phyloP scores from a whole-genome alignment of 2,113 vertebrate genomes.

The Coracopsis vasa region DNA sequence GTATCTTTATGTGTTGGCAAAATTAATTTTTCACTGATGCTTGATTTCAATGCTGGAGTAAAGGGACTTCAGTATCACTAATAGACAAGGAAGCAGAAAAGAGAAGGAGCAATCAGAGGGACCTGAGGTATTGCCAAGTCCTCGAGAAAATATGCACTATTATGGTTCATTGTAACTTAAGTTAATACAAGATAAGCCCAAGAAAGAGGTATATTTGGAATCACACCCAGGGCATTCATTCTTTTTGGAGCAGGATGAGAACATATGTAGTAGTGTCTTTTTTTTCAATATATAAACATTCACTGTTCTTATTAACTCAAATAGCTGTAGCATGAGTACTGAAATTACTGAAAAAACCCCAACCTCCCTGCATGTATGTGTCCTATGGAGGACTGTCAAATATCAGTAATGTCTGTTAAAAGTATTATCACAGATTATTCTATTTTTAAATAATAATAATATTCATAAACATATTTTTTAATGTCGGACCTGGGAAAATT shows the following conservation, averaged over 20 bases:
- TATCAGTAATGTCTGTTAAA: background rate
- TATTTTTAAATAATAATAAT: background rate
- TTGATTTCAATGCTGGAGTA: background rate
- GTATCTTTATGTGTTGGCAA: background rate
- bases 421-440: background rate
- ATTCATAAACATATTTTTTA: background rate
- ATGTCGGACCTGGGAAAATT: background rate
- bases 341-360: background rate
- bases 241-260: slow-evolving; percentile 1
- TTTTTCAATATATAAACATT: background rate
- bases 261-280: background rate
- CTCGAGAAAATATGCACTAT: background rate
- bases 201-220: slow-evolving; percentile 27
- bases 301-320: background rate
- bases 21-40: background rate
- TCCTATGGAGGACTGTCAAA: background rate
- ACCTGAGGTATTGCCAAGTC: background rate
- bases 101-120: background rate
- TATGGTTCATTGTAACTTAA: slow-evolving; percentile 18
- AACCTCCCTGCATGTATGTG: background rate
- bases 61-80: background rate
- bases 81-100: background rate
- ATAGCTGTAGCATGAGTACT: background rate
- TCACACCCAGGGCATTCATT: background rate
- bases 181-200: background rate